Evolutionary conservation across 1,140 invertebrate genomes (phyloP).

Genomic region (Drosophila sulfurigaster): DNA sequence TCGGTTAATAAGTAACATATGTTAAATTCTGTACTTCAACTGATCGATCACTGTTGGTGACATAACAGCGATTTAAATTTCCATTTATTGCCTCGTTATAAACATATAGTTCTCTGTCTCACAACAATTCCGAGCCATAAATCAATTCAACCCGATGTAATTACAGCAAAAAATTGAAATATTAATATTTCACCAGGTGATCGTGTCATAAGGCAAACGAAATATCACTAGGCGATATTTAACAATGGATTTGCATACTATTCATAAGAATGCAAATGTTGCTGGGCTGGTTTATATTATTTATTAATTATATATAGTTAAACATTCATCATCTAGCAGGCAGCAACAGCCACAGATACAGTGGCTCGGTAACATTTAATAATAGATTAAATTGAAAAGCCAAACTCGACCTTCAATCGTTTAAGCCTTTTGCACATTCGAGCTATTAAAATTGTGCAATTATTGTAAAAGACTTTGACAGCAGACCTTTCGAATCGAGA

Average conservation of each 20-base stretch:
- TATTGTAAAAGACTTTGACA: conserved; percentile 19
- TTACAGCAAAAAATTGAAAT: conserved; percentile 9
- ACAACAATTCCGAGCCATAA: conserved; percentile 2
- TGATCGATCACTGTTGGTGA: too few relatives aligned
- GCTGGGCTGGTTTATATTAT: conserved; percentile 8
- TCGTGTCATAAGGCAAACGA: conserved; percentile 28
- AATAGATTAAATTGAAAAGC: conserved; percentile 26
- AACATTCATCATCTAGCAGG: conserved; percentile 9
- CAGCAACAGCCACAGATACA: not conserved
- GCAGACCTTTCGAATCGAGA: conserved; percentile 2
- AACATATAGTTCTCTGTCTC: not conserved
- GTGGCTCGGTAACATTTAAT: conserved; percentile 20
- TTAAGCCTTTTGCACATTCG: conserved; percentile 24
- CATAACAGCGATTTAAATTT: not conserved
- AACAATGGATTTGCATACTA: conserved; percentile 36
- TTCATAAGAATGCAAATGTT: conserved; percentile 26
- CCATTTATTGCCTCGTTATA: not conserved
- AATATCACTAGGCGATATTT: conserved; percentile 11
- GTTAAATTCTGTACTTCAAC: too few relatives aligned
- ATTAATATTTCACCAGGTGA: conserved; percentile 10
- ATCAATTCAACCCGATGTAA: conserved; percentile 8
- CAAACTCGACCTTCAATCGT: conserved; percentile 35
- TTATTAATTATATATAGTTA: conserved; percentile 29
- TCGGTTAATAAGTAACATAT: too few relatives aligned
- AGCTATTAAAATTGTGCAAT: conserved; percentile 25